Percentiles rank a stretch among this genome's conserved stretches.
Conservation (phyloP, 2,797 vertebrate genomes). For the Selene dorsalis region DNA sequence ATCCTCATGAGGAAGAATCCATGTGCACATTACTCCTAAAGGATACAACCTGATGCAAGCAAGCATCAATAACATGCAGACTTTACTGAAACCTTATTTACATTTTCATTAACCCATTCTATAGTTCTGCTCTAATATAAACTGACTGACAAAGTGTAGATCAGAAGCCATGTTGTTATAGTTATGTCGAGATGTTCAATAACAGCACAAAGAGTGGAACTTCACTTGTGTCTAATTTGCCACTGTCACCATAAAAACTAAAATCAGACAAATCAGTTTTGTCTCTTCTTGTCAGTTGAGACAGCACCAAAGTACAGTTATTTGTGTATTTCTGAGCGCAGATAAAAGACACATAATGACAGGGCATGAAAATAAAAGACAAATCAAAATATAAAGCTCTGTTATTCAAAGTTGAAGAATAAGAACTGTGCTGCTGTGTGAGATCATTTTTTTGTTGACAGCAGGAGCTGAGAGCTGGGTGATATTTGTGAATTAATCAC, state of each 20-base stretch:
- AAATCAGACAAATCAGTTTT: background rate
- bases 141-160: background rate
- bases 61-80: background rate
- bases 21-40: background rate
- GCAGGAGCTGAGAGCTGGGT: background rate
- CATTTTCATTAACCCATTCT: background rate
- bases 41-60: background rate
- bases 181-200: background rate
- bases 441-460: background rate
- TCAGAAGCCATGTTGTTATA: no score
- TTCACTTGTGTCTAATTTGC: background rate
- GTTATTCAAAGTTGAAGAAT: background rate
- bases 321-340: background rate
- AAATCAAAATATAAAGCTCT: background rate
- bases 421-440: background rate
- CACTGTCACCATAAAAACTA: background rate
- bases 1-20: background rate
- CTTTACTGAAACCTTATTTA: constrained; percentile 1
- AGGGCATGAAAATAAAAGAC: background rate
- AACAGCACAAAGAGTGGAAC: background rate
- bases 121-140: background rate
- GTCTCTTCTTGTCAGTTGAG: background rate
- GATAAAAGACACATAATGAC: background rate
- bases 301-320: background rate
- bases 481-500: background rate